These are phyloP conservation scores for Tarsius wallacei DNA, from an alignment of 2,797 vertebrate genomes.

Conservation along the genomic window DNA sequence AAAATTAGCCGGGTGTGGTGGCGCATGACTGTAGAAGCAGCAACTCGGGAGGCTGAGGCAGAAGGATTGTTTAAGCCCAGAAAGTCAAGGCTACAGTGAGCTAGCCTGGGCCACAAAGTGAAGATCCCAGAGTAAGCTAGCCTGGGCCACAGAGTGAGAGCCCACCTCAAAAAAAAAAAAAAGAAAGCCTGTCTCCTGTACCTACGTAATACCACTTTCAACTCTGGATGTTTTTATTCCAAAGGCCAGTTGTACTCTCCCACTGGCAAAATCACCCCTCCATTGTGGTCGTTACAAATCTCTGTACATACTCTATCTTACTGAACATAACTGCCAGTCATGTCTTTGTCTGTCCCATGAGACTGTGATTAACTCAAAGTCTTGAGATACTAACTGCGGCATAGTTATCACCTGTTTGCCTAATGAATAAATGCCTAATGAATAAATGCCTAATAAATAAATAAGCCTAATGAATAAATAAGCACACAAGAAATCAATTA, in stretches of 20 bases:
- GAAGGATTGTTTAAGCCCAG: too few species aligned
- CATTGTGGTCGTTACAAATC: fast-evolving
- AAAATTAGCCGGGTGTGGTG: too few species aligned
- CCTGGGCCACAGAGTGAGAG: too few species aligned
- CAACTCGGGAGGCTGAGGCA: too few species aligned
- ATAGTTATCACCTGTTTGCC: background rate
- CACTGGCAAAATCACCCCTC: background rate
- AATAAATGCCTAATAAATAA: constrained; percentile 58
- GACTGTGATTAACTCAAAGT: background rate
- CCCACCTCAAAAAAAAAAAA: too few species aligned
- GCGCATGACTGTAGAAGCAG: too few species aligned
- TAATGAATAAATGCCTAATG: constrained; percentile 63
- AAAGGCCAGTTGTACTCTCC: background rate
- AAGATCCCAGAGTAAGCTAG: too few species aligned
- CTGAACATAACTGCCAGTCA: fast-evolving
- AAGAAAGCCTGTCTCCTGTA: background rate
- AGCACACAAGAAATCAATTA: constrained; percentile 55
- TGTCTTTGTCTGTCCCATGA: fast-evolving
- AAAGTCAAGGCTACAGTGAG: too few species aligned
- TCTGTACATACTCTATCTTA: fast-evolving
- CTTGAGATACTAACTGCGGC: background rate
- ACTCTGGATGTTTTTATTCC: background rate
- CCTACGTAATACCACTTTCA: background rate
- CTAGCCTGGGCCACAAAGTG: too few species aligned
- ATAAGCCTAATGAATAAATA: constrained; percentile 62